Evolutionary conservation across 2,797 vertebrate genomes (phyloP).

Genomic region (Salarias fasciatus): DNA sequence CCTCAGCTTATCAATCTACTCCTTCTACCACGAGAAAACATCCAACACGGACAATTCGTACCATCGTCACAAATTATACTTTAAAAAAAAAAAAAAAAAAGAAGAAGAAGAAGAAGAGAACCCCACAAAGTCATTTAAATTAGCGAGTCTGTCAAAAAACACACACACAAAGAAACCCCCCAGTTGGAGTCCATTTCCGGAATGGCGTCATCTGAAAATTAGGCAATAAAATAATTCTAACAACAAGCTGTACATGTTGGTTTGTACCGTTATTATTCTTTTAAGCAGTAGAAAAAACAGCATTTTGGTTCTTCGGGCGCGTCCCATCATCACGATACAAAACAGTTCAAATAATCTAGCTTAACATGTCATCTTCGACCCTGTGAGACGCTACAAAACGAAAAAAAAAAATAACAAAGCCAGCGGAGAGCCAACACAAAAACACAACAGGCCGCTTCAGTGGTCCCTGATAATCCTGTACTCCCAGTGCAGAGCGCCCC

Average conservation of each 20-base stretch:
- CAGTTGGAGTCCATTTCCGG: conserved; percentile 62
- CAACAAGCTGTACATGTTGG: conserved; percentile 55
- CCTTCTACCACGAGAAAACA: conserved; percentile 78
- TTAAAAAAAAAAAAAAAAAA: conserved; percentile 72
- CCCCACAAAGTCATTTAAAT: conserved; percentile 76
- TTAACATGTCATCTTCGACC: conserved; percentile 2
- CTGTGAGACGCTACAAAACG: conserved; percentile 33
- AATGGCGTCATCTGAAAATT: conserved; percentile 52
- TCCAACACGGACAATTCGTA: conserved; percentile 87
- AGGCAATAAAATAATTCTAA: conserved; percentile 38
- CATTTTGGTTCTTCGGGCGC: conserved; percentile 78
- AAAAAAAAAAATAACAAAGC: background rate
- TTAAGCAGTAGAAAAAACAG: conserved; percentile 76
- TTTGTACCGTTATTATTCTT: conserved; percentile 32
- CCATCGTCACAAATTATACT: conserved; percentile 74
- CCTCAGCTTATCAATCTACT: conserved; percentile 11
- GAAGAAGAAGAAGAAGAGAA: conserved; percentile 15
- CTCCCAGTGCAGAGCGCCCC: conserved; percentile 31
- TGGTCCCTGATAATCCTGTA: conserved; percentile 38
- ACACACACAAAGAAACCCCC: conserved; percentile 6
- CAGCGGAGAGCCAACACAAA: too few relatives aligned
- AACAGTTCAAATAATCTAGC: background rate
- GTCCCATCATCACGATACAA: conserved; percentile 51
- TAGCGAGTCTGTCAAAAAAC: conserved; percentile 53
- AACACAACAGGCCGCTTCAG: background rate